Conservation (phyloP, 2,797 vertebrate genomes). For the Dromococcyx pavoninus region DNA sequence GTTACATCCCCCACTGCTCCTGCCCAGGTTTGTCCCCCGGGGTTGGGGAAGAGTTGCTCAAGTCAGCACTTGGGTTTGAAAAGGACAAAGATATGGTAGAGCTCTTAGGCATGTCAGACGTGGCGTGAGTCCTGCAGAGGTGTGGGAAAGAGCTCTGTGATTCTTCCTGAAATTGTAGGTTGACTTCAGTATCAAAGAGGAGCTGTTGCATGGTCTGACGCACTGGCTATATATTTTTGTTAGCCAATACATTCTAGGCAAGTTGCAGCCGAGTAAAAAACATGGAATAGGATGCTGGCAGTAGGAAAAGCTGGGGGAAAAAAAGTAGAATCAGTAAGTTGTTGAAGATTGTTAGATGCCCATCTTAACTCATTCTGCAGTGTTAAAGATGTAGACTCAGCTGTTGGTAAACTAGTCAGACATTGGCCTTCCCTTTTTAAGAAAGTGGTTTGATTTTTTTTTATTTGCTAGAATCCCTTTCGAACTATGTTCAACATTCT, state of each 20-base stretch:
- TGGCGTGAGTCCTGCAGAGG: neutral
- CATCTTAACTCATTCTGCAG: neutral
- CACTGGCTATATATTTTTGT: neutral
- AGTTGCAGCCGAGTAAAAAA: neutral
- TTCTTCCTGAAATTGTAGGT: neutral
- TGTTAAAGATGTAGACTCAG: neutral
- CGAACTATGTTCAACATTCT: neutral
- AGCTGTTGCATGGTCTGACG: neutral
- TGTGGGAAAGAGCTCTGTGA: neutral
- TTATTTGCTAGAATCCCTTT: neutral
- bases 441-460: neutral
- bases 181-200: neutral
- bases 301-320: neutral
- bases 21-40: neutral
- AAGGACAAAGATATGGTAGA: fast-evolving
- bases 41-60: neutral
- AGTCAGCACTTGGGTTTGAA: neutral
- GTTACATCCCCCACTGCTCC: neutral
- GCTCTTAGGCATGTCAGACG: neutral
- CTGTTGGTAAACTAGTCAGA: neutral
- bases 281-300: neutral
- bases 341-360: neutral
- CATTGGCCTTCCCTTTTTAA: neutral
- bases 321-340: neutral
- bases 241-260: neutral